Evolutionary conservation across 2,888 invertebrate species (phyloP).

Genomic region (Drosophila mulleri): DNA sequence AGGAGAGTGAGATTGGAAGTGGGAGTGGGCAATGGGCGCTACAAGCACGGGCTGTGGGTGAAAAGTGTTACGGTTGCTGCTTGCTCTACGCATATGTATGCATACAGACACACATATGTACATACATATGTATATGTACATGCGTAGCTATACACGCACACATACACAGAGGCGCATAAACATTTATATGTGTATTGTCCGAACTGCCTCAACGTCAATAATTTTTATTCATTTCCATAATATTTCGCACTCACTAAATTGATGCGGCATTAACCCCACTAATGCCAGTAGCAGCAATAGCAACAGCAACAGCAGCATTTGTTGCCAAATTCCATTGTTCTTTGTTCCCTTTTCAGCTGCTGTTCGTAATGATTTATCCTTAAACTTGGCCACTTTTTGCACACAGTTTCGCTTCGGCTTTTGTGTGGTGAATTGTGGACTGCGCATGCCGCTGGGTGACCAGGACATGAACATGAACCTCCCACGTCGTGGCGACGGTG

Average conservation of each 20-base stretch:
- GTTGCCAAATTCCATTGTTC: conserved; percentile 17
- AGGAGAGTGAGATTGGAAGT: conserved; percentile 19
- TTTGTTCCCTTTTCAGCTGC: conserved; percentile 29
- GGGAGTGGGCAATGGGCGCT: conserved; percentile 25
- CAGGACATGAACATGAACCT: conserved; percentile 61
- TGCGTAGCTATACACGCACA: conserved; percentile 29
- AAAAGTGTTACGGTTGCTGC: conserved; percentile 58
- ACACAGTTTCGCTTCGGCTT: conserved; percentile 18
- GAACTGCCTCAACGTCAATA: conserved; percentile 32
- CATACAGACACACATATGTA: not conserved
- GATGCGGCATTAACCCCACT: conserved; percentile 20
- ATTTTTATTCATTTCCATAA: conserved; percentile 42
- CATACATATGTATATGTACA: not conserved
- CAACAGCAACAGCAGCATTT: conserved; percentile 2
- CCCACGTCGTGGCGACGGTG: conserved; percentile 53
- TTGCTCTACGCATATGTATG: conserved; percentile 23
- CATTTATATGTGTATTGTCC: conserved; percentile 6
- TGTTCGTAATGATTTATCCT: conserved; percentile 71
- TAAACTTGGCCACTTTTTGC: conserved; percentile 73
- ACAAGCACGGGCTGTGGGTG: conserved; percentile 54
- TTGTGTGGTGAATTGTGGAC: conserved; percentile 50
- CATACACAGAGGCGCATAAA: conserved; percentile 21
- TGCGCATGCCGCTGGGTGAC: conserved; percentile 70
- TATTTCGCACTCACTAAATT: conserved; percentile 15
- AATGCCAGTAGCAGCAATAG: not conserved